phyloP scores from a whole-genome alignment of 2,888 invertebrate species.

The Drosophila mimetica region DNA sequence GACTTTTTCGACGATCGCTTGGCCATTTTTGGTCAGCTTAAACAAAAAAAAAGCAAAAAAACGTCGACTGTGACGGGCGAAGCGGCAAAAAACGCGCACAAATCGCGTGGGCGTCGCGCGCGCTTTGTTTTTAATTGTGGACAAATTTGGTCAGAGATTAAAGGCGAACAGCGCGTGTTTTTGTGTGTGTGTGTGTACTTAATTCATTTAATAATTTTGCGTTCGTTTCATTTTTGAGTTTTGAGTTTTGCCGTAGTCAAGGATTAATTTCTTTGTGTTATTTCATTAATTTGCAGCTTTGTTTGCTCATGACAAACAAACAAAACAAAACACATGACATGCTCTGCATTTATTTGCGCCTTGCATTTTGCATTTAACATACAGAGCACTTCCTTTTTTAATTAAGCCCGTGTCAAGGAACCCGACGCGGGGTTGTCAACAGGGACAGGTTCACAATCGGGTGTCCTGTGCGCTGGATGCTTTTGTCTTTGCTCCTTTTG shows the following conservation, averaged over 20 bases:
- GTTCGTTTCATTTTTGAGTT: slow-evolving; percentile 7
- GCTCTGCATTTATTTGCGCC: neutral
- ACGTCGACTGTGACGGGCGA: slow-evolving; percentile 11
- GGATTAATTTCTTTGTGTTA: slow-evolving; percentile 8
- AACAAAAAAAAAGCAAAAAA: slow-evolving; percentile 31
- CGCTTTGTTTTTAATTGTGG: slow-evolving; percentile 72
- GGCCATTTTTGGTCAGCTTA: slow-evolving; percentile 68
- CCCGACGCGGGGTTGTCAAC: slow-evolving; percentile 26
- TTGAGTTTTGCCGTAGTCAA: slow-evolving; percentile 6
- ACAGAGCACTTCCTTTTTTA: slow-evolving; percentile 23
- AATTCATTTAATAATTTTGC: slow-evolving; percentile 62
- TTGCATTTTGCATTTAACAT: slow-evolving; percentile 6
- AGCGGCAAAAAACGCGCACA: slow-evolving; percentile 26
- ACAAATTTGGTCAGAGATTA: slow-evolving; percentile 72
- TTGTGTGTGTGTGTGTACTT: slow-evolving; percentile 23
- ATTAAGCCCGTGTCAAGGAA: slow-evolving; percentile 27
- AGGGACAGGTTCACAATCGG: slow-evolving; percentile 31
- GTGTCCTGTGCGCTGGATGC: slow-evolving; percentile 16
- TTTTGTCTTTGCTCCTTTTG: slow-evolving; percentile 13
- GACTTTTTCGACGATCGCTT: slow-evolving; percentile 45
- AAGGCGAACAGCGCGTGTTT: slow-evolving; percentile 11
- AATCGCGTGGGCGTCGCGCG: slow-evolving; percentile 60
- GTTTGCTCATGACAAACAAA: slow-evolving; percentile 19
- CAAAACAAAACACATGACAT: neutral
- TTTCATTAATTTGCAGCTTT: slow-evolving; percentile 29